Evolutionary conservation across 2,797 vertebrate genomes (phyloP).

Genomic region (Paguma larvata): DNA sequence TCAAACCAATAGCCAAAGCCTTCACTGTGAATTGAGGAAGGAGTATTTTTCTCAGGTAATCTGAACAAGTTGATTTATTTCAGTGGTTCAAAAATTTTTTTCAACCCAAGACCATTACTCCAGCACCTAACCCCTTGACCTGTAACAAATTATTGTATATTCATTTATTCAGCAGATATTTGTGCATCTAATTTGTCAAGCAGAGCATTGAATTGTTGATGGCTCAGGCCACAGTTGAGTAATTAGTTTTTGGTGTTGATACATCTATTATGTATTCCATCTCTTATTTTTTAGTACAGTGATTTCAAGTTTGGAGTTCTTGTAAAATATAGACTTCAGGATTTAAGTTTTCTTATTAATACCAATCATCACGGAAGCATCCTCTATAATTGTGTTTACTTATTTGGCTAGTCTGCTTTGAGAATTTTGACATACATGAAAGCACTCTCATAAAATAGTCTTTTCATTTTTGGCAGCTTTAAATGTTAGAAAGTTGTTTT

Average conservation of each 20-base stretch:
- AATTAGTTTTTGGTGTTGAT: slow-evolving; percentile 29
- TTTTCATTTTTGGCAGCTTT: slow-evolving; percentile 36
- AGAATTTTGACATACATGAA: slow-evolving; percentile 34
- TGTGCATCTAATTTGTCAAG: slow-evolving; percentile 12
- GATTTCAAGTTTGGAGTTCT: slow-evolving; percentile 59
- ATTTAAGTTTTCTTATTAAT: slow-evolving; percentile 59
- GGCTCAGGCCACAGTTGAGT: neutral
- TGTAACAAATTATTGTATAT: slow-evolving; percentile 35
- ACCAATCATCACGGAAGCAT: neutral
- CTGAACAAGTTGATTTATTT: slow-evolving; percentile 48
- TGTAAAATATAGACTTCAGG: slow-evolving; percentile 23
- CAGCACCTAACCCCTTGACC: neutral
- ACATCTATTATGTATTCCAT: neutral
- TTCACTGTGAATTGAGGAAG: slow-evolving; percentile 28
- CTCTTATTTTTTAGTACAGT: slow-evolving; percentile 14
- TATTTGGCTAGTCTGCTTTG: slow-evolving; percentile 4
- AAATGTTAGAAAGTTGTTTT: slow-evolving; percentile 35
- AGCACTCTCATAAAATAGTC: neutral
- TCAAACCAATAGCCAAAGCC: neutral
- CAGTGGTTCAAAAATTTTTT: neutral
- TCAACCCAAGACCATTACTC: neutral
- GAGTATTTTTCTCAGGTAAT: slow-evolving; percentile 25
- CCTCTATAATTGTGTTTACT: slow-evolving; percentile 8
- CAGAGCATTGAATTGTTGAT: slow-evolving; percentile 40
- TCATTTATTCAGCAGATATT: slow-evolving; percentile 29